phyloP scores from a whole-genome alignment of 2,888 invertebrate genomes.

The Nephrotoma guestfalica region DNA sequence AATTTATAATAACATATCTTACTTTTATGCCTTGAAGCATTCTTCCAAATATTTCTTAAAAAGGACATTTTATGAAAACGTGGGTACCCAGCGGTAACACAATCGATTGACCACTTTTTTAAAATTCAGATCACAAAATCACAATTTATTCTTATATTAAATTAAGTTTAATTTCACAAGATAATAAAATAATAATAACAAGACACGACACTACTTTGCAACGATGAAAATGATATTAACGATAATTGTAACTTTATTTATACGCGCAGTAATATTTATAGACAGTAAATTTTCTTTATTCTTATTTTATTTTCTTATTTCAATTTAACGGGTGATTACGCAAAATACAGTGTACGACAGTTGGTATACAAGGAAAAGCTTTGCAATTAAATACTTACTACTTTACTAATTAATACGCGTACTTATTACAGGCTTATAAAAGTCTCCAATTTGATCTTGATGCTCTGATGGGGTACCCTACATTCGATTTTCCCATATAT shows the following conservation, averaged over 20 bases:
- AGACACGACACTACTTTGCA: not conserved
- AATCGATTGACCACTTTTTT: not conserved
- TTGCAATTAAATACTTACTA: too few relatives aligned
- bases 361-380: too few relatives aligned
- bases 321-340: not conserved
- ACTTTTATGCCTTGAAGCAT: not conserved
- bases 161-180: not conserved
- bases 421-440: too few relatives aligned
- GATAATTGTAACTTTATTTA: not conserved
- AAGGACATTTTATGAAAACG: not conserved
- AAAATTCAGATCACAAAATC: not conserved
- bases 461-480: not conserved
- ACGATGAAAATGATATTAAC: not conserved
- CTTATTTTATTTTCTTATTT: not conserved
- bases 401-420: too few relatives aligned
- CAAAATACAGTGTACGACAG: not conserved
- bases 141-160: not conserved
- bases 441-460: too few relatives aligned
- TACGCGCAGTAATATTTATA: not conserved
- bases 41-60: constrained; percentile 1
- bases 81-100: too few relatives aligned
- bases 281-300: not conserved
- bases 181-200: not conserved
- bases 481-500: not conserved
- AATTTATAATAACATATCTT: not conserved